Percentiles rank a stretch among this genome's conserved stretches.
phyloP scores from a whole-genome alignment of 2,888 invertebrate species.

The Campoplex capitator region DNA sequence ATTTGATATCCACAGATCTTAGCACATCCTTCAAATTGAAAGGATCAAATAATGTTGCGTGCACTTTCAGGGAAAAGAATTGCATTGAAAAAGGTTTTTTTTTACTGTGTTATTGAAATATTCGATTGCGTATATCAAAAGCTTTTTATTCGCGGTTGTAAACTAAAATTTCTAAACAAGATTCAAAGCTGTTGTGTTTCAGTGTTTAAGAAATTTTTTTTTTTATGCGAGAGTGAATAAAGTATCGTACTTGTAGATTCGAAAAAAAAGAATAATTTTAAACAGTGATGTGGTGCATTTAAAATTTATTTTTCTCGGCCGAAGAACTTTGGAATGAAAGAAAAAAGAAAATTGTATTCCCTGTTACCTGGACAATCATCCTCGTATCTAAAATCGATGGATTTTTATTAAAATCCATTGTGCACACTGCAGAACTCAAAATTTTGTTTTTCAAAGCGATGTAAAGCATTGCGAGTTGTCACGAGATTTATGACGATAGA shows the following conservation, averaged over 20 bases:
- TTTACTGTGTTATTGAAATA: background rate
- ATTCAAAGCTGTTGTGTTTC: constrained; percentile 10
- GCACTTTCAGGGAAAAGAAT: background rate
- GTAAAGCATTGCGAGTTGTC: background rate
- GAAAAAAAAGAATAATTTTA: constrained; percentile 2
- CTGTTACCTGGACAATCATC: constrained; percentile 51
- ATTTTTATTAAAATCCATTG: constrained; percentile 32
- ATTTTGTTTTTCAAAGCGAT: constrained; percentile 24
- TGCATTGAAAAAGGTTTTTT: background rate
- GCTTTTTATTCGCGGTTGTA: constrained; percentile 1
- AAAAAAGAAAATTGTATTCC: constrained; percentile 17
- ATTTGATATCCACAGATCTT: background rate
- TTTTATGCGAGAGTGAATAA: background rate
- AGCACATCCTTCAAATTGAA: background rate
- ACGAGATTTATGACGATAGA: constrained; percentile 29
- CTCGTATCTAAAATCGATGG: constrained; percentile 34
- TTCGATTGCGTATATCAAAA: background rate
- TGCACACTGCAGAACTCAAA: constrained; percentile 35
- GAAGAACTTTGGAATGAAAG: background rate
- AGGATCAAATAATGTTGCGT: background rate
- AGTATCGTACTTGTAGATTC: background rate
- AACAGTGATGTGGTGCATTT: constrained; percentile 22
- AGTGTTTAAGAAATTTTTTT: background rate
- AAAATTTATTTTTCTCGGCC: constrained; percentile 18
- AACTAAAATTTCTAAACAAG: constrained; percentile 11